Conservation (phyloP, 2,888 invertebrate genomes). For the Entomobrya multifasciata region DNA sequence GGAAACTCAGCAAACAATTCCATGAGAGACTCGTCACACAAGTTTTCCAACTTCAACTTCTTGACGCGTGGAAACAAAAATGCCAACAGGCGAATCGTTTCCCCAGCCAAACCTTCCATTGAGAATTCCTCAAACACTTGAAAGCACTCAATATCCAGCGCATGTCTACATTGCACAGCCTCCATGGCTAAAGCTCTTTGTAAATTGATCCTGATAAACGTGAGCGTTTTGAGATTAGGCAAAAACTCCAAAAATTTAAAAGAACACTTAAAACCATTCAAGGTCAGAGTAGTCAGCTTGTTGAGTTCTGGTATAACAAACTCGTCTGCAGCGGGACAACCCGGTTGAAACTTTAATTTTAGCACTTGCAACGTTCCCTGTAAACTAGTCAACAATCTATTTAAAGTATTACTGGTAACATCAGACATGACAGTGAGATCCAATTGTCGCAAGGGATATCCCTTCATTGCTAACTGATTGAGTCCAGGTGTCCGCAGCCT, state of each 20-base stretch:
- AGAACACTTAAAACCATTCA: slow-evolving; percentile 74
- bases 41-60: slow-evolving; percentile 70
- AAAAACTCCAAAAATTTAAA: slow-evolving; percentile 71
- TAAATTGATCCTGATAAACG: slow-evolving; percentile 70
- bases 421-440: slow-evolving; percentile 75
- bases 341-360: slow-evolving; percentile 75
- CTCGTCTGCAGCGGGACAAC: slow-evolving; percentile 63
- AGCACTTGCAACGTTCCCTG: slow-evolving; percentile 65
- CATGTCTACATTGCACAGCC: slow-evolving; percentile 48
- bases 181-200: slow-evolving; percentile 67
- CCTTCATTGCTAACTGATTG: slow-evolving; percentile 57
- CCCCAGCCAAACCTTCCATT: slow-evolving; percentile 58
- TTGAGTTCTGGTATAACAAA: slow-evolving; percentile 62
- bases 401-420: slow-evolving; percentile 68
- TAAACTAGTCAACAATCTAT: slow-evolving; percentile 59
- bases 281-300: slow-evolving; percentile 63
- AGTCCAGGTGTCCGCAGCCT: slow-evolving; percentile 66
- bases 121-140: slow-evolving; percentile 75
- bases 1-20: slow-evolving; percentile 71
- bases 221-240: slow-evolving; percentile 67
- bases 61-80: slow-evolving; percentile 68
- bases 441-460: slow-evolving; percentile 69
- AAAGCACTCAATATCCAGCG: slow-evolving; percentile 60
- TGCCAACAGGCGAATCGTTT: slow-evolving; percentile 57
- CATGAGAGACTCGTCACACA: slow-evolving; percentile 68